Conservation (phyloP, 2,888 invertebrate species). For the Mythimna albipuncta region DNA sequence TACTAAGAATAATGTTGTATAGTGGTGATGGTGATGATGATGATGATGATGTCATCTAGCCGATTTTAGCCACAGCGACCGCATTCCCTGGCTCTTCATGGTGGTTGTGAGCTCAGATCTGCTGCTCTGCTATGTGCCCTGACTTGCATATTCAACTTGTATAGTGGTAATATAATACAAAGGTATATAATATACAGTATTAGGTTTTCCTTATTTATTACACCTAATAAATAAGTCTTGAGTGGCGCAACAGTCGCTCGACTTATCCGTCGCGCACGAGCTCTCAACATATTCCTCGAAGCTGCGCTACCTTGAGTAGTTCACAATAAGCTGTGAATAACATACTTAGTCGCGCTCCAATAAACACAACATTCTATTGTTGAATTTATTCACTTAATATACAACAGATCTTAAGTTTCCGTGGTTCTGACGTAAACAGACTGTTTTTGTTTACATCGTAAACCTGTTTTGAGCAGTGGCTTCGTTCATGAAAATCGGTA, state of each 20-base stretch:
- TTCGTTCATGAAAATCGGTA: too few species aligned
- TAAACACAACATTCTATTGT: conserved; percentile 56
- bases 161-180: background rate
- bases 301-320: conserved; percentile 37
- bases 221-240: background rate
- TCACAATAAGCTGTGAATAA: conserved; percentile 52
- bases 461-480: background rate
- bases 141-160: too few species aligned
- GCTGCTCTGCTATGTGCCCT: too few species aligned
- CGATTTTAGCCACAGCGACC: too few species aligned
- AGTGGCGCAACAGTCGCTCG: conserved; percentile 43
- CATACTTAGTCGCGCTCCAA: conserved; percentile 63
- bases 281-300: conserved; percentile 39
- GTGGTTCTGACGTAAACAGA: conserved; percentile 40
- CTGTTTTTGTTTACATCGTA: conserved; percentile 3
- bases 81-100: too few species aligned
- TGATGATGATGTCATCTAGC: too few species aligned
- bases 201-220: conserved; percentile 1
- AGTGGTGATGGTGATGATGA: too few species aligned
- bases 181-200: background rate
- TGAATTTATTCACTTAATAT: conserved; percentile 38
- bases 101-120: too few species aligned
- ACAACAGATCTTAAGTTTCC: conserved; percentile 28
- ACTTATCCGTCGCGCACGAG: conserved; percentile 54
- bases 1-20: too few species aligned